Base-by-base conservation (phyloP, 2,888 invertebrate genomes). In the Rhodophaea formosa region DNA sequence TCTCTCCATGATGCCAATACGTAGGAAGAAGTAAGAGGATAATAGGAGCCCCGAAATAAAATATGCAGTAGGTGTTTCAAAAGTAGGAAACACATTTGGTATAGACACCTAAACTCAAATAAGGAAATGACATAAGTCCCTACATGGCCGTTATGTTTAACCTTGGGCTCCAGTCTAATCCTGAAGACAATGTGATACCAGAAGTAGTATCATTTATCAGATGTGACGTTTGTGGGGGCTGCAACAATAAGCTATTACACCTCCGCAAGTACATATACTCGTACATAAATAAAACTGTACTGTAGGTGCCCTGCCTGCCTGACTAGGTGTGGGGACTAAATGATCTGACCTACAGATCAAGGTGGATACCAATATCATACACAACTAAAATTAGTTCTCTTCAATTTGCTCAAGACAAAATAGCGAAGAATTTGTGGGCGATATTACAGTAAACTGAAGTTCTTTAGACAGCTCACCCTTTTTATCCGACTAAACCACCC, bases 311-410 rank as follows among this genome's bases (percentile, higher is more conserved):
- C 64, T 69, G 62, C 62, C 64, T 69, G 62, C 57, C 65, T 66
- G 67, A 74, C 71, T 75, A 76, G 67, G 74, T 69, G 51, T 39
- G 71, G 72, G 68, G 74, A 72, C 73, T 81, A 84, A 83, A 80
- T 72, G 74, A 82, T 80, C 61, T 84, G 81, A 85, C 83, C 83
- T 75, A 76, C 64, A 71, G 74, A 74, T 76, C 80, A 81, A 80
- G 80, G 80, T 67, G 60, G 60, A 59, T 60, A 42, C 49, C 56
- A 45, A 53, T 39, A 39, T 12, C n/a, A 12, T 57, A 42, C 15
- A 44, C 44, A 16, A 44, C 16, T 39, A 39, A 39, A 12, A n/a
- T 39, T 39, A 8, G 39, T 12, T 39, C 39, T 39, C 39, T 39
- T 12, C 39, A 39, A 23, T 23, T 39, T 39, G 39, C 39, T 12